Evolutionary conservation across 2,113 vertebrate species (phyloP).

Genomic region (pig (Sus scrofa)): DNA sequence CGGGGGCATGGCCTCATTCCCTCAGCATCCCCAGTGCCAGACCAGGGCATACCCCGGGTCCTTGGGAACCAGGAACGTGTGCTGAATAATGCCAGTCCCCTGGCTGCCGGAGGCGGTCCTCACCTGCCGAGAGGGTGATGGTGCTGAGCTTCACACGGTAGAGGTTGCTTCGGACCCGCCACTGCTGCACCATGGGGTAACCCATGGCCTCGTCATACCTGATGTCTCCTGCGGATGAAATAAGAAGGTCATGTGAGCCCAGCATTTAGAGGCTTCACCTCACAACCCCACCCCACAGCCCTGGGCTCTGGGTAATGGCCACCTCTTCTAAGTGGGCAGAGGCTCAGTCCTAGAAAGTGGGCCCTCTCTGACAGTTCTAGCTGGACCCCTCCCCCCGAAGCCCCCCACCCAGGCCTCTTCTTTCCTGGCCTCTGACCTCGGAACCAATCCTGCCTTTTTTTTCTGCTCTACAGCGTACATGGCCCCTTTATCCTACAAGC

Average conservation of each 20-base stretch:
- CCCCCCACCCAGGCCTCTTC: neutral
- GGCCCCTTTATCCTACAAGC: neutral
- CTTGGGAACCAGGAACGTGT: neutral
- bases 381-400: no score
- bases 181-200: conserved; percentile 98
- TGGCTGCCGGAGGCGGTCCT: neutral
- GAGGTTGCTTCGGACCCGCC: conserved; percentile 97
- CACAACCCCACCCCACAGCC: neutral
- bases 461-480: neutral
- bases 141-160: conserved; percentile 98
- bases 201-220: conserved; percentile 97
- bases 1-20: neutral
- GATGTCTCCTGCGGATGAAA: conserved; percentile 90
- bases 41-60: no score
- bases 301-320: neutral
- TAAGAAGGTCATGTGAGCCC: neutral
- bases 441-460: neutral
- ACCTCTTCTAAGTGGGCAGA: neutral
- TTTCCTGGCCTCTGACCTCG: neutral
- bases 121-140: conserved; percentile 97
- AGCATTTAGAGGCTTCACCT: fast-evolving
- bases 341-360: fast-evolving
- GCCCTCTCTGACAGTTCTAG: neutral
- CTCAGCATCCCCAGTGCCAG: neutral
- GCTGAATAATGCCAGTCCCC: fast-evolving